Evolutionary conservation across 2,797 vertebrate genomes (phyloP), one percentile per base, ranked within the genome.

Genomic region (Kryptolebias ocellatus): DNA sequence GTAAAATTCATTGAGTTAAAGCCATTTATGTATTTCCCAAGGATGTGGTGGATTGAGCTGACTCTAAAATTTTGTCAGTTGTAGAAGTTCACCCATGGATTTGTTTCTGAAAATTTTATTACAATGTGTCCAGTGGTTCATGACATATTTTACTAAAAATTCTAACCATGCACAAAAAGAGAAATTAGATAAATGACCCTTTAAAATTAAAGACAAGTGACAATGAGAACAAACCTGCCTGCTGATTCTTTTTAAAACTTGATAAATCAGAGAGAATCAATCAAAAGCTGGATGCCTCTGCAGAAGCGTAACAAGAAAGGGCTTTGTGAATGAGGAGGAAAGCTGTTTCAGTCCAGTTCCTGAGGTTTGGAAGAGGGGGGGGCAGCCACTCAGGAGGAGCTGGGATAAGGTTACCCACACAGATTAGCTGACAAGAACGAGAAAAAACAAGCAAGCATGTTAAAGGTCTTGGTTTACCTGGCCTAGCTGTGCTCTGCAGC

Each of bases 401-500:
- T 60, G 60, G 87, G 87, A 89, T 92, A 90, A 87, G 85, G 88
- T 92, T 91, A 90, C 90, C 86, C 81, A 76, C 88, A 82, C 82
- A 90, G 89, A 90, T 91, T 88, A 90, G 83, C 84, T 78, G 81
- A 89, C 85, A 90, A 87, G 85, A 87, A 76, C 53, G 78, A 88
- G 44, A 80, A 86, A 91, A 88, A 91, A 90, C 81, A 88, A 87
- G 83, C 78, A 60, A 71, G 80, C 67, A 72, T 87, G 86, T 79
- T 89, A 89, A 86, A 90, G 81, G 84, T 90, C 87, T 89, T 88
- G 72, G 84, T 90, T 91, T 90, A 91, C 88, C 87, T 90, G 85
- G 64, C 82, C 74, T 10, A n/a, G 49, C 76, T 64, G 61, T 68
- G 78, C 72, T 85, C 78, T 79, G 81, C 86, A 82, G 80, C 74